Evolutionary conservation across 2,797 vertebrate genomes (phyloP), one percentile per base, ranked within the genome.

Genomic region (Arvicola amphibius): DNA sequence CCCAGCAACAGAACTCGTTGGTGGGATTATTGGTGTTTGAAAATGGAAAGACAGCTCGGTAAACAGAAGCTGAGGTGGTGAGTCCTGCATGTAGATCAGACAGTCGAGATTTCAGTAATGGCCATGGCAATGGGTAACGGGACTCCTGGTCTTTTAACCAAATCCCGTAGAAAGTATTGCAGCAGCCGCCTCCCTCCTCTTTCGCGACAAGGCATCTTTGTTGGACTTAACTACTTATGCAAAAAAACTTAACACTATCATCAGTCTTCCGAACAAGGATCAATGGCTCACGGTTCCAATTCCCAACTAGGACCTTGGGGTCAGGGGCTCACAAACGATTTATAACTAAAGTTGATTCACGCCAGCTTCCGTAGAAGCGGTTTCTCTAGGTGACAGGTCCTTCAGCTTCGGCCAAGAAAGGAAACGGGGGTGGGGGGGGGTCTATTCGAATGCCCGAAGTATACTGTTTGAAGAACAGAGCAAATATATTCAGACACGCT

Each of bases 361-460:
- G 1, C 48, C 23, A 23, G 40, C 0, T 17, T 56, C 90, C 84
- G 71, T 94, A 94, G 61, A 91, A 91, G 10, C 1, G 0, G 67
- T 91, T 90, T 91, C 2, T 93, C 79, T 67, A 7, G 0, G 0
- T 21, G 5, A 83, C 21, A 4, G 53, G 92, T 17, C 67, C 59
- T 93, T 88, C 46, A 12, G 63, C 5, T 7, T 29, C 34, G 0
- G 11, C 19, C 0, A 5, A 27, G 19, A 0, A 0, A 9, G 1
- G 14, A 80, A 81, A 59, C 10, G 2, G 16, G 85, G 32, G 51
- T 19, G 16, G 12, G 8, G 80, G 23, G n/a, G 21, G 5, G 95
- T 92, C 97, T 96, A n/a, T 56, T 67, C 3, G 6, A 93, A 86
- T 77, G 77, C 85, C 94, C 77, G 51, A 3, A 92, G 67, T 53